Conservation (phyloP, 2,888 invertebrate species). For the Geotrupes spiniger region DNA sequence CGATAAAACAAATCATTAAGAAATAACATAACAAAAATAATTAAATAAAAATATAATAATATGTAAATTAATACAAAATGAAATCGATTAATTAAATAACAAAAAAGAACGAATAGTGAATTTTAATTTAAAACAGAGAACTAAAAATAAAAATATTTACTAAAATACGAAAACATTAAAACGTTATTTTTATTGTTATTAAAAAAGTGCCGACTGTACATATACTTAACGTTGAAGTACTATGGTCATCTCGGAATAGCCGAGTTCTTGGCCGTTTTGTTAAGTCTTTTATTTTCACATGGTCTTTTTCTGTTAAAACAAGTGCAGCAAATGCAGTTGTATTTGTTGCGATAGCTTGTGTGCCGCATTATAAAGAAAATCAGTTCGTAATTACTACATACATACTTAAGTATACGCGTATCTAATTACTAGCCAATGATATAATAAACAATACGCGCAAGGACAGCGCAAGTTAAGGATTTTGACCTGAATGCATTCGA, state of each 20-base stretch:
- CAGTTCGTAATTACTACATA: slow-evolving; percentile 8
- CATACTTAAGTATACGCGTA: slow-evolving; percentile 2
- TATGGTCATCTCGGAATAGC: neutral
- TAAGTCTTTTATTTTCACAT: neutral
- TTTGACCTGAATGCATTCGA: neutral
- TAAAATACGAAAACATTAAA: too few relatives aligned
- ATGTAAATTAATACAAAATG: too few relatives aligned
- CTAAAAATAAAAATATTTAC: too few relatives aligned
- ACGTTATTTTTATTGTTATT: too few relatives aligned
- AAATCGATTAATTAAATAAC: too few relatives aligned
- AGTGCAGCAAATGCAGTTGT: slow-evolving; percentile 2
- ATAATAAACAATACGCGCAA: slow-evolving; percentile 2
- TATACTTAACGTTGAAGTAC: neutral
- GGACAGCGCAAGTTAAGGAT: slow-evolving; percentile 2
- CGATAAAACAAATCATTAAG: too few relatives aligned
- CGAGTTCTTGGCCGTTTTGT: too few relatives aligned
- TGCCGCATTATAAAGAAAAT: slow-evolving; percentile 12
- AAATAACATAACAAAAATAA: too few relatives aligned
- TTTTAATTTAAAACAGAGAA: too few relatives aligned
- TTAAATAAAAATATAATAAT: too few relatives aligned
- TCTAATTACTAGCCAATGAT: slow-evolving; percentile 9
- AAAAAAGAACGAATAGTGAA: too few relatives aligned
- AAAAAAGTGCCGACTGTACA: too few relatives aligned
- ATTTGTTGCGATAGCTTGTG: slow-evolving; percentile 9
- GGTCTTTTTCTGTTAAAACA: neutral